Percentiles rank a stretch among this genome's conserved stretches.
Conservation (phyloP, 2,113 vertebrate genomes). For the Rhynchopsitta pachyrhyncha region DNA sequence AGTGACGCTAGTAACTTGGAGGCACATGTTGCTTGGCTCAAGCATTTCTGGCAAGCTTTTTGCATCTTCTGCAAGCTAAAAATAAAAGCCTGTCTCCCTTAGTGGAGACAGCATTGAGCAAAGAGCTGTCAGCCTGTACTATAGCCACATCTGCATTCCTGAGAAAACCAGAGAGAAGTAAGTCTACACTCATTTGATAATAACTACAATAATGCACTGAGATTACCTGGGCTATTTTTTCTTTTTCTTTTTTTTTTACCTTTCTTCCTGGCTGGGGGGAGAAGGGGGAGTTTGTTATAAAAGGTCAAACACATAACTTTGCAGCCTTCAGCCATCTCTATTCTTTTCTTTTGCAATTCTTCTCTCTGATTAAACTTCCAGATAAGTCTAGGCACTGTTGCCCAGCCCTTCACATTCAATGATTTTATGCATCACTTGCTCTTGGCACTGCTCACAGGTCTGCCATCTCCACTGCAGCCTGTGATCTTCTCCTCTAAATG, state of each 20-base stretch:
- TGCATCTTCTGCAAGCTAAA: neutral
- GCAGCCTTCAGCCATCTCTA: conserved; percentile 64
- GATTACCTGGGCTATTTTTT: conserved; percentile 28
- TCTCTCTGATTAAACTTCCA: conserved; percentile 75
- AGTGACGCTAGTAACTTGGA: neutral
- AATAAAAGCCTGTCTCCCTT: neutral
- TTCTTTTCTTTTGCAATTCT: conserved; percentile 71
- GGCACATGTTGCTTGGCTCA: neutral
- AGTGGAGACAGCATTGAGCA: neutral
- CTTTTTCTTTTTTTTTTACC: neutral
- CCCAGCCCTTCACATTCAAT: conserved; percentile 69
- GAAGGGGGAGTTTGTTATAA: conserved; percentile 41
- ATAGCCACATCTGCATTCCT: conserved; percentile 1
- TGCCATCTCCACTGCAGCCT: conserved; percentile 58
- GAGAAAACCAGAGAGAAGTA: neutral
- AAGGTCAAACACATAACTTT: conserved; percentile 71
- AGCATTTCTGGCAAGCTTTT: neutral
- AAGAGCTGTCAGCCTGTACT: conserved; percentile 4
- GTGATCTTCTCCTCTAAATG: conserved; percentile 6
- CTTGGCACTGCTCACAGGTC: conserved; percentile 33
- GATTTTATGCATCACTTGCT: conserved; percentile 69
- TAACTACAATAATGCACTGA: conserved; percentile 12
- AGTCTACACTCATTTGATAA: conserved; percentile 42
- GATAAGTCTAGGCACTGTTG: conserved; percentile 64
- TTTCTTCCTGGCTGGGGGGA: neutral